Conservation (phyloP, 2,888 invertebrate genomes). For the Silvanus unidentatus region DNA sequence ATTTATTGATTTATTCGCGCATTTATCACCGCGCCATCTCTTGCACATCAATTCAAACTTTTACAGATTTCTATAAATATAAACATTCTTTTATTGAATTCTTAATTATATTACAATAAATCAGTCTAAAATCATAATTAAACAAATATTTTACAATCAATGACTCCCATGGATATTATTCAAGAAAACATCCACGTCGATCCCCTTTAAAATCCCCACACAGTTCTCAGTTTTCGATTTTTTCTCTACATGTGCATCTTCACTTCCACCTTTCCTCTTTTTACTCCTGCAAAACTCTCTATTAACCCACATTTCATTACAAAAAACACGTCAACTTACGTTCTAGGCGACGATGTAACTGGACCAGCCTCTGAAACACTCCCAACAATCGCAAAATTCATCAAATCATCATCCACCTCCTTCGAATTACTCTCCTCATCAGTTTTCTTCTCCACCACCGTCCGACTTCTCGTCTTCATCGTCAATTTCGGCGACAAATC, state of each 20-base stretch:
- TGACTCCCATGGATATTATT: slow-evolving; percentile 30
- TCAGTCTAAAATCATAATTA: too few species aligned
- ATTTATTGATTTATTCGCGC: too few species aligned
- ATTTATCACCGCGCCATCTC: too few species aligned
- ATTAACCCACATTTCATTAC: too few species aligned
- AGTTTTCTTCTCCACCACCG: neutral
- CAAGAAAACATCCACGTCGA: slow-evolving; percentile 36
- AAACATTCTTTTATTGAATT: too few species aligned
- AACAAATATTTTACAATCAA: too few species aligned
- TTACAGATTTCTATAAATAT: too few species aligned
- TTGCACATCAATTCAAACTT: too few species aligned
- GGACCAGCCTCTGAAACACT: slow-evolving; percentile 19
- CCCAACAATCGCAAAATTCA: slow-evolving; percentile 33
- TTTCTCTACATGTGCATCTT: slow-evolving; percentile 21
- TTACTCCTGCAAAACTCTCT: slow-evolving; percentile 23
- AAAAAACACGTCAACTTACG: too few species aligned
- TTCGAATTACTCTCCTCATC: neutral
- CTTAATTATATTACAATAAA: too few species aligned
- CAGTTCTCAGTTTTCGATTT: slow-evolving; percentile 20
- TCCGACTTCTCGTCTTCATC: neutral
- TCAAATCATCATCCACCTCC: slow-evolving; percentile 26
- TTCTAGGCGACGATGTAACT: neutral
- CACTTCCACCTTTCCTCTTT: slow-evolving; percentile 25
- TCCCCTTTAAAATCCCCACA: slow-evolving; percentile 22
- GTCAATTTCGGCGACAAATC: slow-evolving; percentile 18